Evolutionary conservation across 2,797 vertebrate genomes (phyloP).

Genomic region (Halcyon chelicuti): DNA sequence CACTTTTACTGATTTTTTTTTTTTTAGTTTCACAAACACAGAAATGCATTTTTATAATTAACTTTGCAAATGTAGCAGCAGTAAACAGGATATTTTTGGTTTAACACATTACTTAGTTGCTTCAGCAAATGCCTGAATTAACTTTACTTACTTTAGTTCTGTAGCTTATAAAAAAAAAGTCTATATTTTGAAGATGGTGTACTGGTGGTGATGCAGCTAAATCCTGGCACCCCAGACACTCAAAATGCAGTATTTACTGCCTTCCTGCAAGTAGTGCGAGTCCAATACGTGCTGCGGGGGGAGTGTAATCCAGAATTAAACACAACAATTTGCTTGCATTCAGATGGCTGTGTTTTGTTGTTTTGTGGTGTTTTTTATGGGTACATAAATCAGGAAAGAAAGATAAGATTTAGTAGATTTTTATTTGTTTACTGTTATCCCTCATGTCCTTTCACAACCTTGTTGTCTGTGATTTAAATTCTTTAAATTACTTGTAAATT

Average conservation of each 20-base stretch:
- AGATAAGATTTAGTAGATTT: neutral
- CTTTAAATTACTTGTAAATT: neutral
- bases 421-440: neutral
- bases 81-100: neutral
- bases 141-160: neutral
- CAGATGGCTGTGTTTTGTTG: neutral
- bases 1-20: neutral
- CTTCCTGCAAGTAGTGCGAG: neutral
- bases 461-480: neutral
- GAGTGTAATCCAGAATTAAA: neutral
- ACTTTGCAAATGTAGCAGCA: neutral
- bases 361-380: neutral
- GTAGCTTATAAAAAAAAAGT: neutral
- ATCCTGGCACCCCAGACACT: neutral
- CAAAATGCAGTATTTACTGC: neutral
- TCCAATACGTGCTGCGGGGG: fast-evolving
- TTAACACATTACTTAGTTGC: neutral
- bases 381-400: neutral
- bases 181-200: neutral
- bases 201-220: neutral
- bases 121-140: neutral
- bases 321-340: neutral
- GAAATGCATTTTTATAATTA: neutral
- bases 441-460: neutral
- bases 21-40: neutral